Evolutionary conservation across 1,140 invertebrate species (phyloP), one percentile per base, ranked within the genome.

Genomic region (Xylocopa sonorina): DNA sequence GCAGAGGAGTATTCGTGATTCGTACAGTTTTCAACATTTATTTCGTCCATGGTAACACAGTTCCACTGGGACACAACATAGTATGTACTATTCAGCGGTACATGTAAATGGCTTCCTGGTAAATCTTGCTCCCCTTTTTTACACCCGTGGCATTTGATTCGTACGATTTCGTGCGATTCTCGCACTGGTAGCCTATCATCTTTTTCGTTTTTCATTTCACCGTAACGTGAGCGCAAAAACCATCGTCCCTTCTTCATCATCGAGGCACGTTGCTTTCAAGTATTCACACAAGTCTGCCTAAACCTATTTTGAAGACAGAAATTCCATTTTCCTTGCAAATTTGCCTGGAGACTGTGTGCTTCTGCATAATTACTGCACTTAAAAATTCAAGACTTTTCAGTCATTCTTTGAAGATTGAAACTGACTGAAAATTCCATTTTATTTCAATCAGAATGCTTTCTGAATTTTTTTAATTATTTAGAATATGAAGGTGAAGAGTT

Each of bases 181-280:
- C 63, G 48, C 43, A 18, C 63, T 66, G 41, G 2, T 18, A 18
- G 60, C 3, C 38, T 43, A n/a, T 16, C 38, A 43, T 2, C 14
- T 50, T 66, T 32, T 50, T 66, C 43, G 9, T 66, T 66, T 32
- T 66, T 48, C 43, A 27, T 48, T 29, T 21, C 27, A 48, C 18
- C 41, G 21, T 16, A 4, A 10, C n/a, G n/a, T 16, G 10, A 32
- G 24, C 60, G 27, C 38, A 38, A 63, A 63, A 63, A 41, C 12
- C 32, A 3, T 41, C 58, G 21, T 18, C 9, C 16, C 41, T 50
- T 14, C 27, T 66, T 50, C 18, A 27, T 66, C 18, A 4, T 6
- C 63, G 1, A 3, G 27, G 27, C 63, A 66, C 63, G 63, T 66
- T 27, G 27, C 43, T 66, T 66, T 27, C n/a, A 32, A 66, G 63